Conservation (phyloP, 2,797 vertebrate genomes). For the Parauchenoglanis punctatus region DNA sequence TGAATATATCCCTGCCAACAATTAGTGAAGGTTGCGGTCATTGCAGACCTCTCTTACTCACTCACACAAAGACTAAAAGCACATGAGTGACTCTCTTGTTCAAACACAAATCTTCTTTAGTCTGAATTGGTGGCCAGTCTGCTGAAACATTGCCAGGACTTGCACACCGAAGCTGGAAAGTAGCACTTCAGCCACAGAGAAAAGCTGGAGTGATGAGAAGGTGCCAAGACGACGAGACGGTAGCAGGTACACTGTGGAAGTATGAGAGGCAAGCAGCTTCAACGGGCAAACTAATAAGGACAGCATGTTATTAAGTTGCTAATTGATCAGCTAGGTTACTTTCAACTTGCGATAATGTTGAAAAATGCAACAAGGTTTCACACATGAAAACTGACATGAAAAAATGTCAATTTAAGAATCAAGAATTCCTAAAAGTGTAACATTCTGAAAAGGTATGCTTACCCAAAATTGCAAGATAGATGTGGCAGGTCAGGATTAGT, state of each 20-base stretch:
- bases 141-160: slow-evolving; percentile 68
- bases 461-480: no score
- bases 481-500: background rate
- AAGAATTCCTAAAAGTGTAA: background rate
- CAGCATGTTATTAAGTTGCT: background rate
- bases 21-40: slow-evolving; percentile 19
- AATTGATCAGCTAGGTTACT: background rate
- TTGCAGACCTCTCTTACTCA: slow-evolving; percentile 10
- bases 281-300: background rate
- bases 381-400: background rate
- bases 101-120: slow-evolving; percentile 29
- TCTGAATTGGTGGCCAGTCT: slow-evolving; percentile 40
- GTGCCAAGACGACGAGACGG: slow-evolving; percentile 33
- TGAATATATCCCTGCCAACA: slow-evolving; percentile 41
- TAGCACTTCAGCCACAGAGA: slow-evolving; percentile 76
- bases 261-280: background rate
- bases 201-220: slow-evolving; percentile 56
- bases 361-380: background rate
- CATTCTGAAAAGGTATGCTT: background rate
- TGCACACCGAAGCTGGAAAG: slow-evolving; percentile 69
- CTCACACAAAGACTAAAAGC: slow-evolving; percentile 62
- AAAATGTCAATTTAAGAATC: background rate
- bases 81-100: slow-evolving; percentile 66
- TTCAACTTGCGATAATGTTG: background rate
- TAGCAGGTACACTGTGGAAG: slow-evolving; percentile 27